Percentiles rank a stretch among this genome's conserved stretches.
phyloP scores from a whole-genome alignment of 2,797 vertebrate genomes.

The Xyrichtys novacula region DNA sequence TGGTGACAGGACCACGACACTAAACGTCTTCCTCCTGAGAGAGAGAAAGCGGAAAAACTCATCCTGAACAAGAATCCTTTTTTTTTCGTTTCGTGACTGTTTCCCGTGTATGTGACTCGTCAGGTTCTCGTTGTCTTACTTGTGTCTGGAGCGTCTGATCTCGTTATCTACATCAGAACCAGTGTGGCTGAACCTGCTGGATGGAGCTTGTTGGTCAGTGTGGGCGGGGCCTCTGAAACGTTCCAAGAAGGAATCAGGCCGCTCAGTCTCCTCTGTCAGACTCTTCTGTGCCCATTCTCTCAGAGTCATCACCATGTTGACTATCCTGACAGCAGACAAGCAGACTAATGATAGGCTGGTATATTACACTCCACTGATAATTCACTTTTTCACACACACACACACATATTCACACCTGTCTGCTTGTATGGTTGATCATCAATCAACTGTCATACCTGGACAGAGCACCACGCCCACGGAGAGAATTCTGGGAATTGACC shows the following conservation, averaged over 20 bases:
- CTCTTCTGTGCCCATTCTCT: slow-evolving; percentile 93
- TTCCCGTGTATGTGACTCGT: not conserved
- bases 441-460: slow-evolving; percentile 79
- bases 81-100: not conserved
- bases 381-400: not conserved
- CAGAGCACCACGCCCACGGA: slow-evolving; percentile 79
- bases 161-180: slow-evolving; percentile 63
- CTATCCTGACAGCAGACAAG: slow-evolving; percentile 82
- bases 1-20: slow-evolving; percentile 88
- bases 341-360: not conserved
- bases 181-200: slow-evolving; percentile 74
- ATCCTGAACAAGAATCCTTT: not conserved
- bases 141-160: slow-evolving; percentile 58
- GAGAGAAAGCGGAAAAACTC: not conserved
- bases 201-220: slow-evolving; percentile 79
- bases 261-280: slow-evolving; percentile 86
- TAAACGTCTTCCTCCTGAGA: slow-evolving; percentile 83
- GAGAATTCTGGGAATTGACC: slow-evolving; percentile 73
- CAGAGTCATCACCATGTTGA: slow-evolving; percentile 88
- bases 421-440: too few species aligned
- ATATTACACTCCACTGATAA: not conserved
- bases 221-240: slow-evolving; percentile 88
- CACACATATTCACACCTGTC: too few species aligned
- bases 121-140: slow-evolving; percentile 61
- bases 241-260: slow-evolving; percentile 93